Percentiles rank a stretch among this genome's conserved stretches.
Conservation (phyloP, 2,888 invertebrate genomes). For the Acholoe squamosa region DNA sequence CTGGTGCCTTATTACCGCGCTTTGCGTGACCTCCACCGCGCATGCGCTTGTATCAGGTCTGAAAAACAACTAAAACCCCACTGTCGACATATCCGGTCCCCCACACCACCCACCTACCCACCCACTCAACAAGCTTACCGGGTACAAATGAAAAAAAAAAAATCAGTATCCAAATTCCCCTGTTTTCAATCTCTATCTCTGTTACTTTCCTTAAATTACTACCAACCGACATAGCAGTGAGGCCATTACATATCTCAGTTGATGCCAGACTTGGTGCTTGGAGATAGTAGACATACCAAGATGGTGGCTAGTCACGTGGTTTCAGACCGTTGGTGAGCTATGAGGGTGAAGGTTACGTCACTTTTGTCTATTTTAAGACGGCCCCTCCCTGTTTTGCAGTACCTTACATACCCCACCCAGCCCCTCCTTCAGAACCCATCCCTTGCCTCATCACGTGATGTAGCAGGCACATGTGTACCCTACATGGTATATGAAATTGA, state of each 20-base stretch:
- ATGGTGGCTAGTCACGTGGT: slow-evolving; percentile 21
- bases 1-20: not conserved
- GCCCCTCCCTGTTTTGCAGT: not conserved
- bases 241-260: no score
- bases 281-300: not conserved
- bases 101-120: no score
- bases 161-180: no score
- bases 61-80: no score
- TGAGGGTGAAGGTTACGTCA: slow-evolving; percentile 3
- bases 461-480: not conserved
- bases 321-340: not conserved
- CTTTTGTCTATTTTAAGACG: not conserved
- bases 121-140: no score
- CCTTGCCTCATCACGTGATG: not conserved
- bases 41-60: not conserved
- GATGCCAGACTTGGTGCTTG: no score
- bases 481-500: not conserved
- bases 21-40: slow-evolving; percentile 1
- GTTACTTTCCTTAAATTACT: no score
- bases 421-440: not conserved
- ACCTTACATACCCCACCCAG: not conserved
- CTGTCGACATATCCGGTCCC: no score
- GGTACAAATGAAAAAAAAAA: no score
- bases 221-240: no score
- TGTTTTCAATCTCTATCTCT: no score